Evolutionary conservation across 2,797 vertebrate genomes (phyloP), one percentile per base, ranked within the genome.

Genomic region (Rhinoraja longicauda): DNA sequence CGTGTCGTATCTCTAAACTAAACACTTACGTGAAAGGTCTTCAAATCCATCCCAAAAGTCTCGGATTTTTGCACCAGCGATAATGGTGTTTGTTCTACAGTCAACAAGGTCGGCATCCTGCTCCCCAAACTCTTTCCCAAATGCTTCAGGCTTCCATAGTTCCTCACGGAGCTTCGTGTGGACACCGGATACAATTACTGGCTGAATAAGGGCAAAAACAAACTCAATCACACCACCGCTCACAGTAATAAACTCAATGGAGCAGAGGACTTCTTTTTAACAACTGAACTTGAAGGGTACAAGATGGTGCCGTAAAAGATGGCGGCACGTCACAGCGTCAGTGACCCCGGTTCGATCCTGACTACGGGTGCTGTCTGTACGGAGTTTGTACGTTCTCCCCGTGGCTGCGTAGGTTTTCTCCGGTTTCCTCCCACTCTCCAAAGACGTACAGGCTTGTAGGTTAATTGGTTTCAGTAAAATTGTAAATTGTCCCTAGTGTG

Each of bases 41-140:
- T 97, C 97, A 95, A 97, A 97, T 94, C 97, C 97, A 93, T 97
- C 96, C 97, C 97, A 97, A 95, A 97, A 97, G 26, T 97, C 97
- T 9, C 97, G 96, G 5, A 97, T 96, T 70, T 96, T 97, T 78
- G 96, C 96, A 94, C 96, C 96, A 29, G 97, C 96, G 94, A 97
- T 97, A 93, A 97, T 96, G 93, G 97, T 96, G 82, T 97, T 97
- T 93, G 96, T 97, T 93, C 97, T 96, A 93, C 97, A 97, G 93
- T 97, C 97, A 29, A 97, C 97, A 9, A 97, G 94, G 93, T 97
- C 97, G 0, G 95, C 97, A 93, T 97, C 97, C 93, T 97, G 96
- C 15, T 96, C 95, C n/a, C 97, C 97, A 93, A 97, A 97, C 93
- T 97, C 97, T 93, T 95, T 95, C 93, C 96, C 95, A 39, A 97